Base-by-base conservation (phyloP, 2,797 vertebrate genomes). In the Etheostoma perlongum region DNA sequence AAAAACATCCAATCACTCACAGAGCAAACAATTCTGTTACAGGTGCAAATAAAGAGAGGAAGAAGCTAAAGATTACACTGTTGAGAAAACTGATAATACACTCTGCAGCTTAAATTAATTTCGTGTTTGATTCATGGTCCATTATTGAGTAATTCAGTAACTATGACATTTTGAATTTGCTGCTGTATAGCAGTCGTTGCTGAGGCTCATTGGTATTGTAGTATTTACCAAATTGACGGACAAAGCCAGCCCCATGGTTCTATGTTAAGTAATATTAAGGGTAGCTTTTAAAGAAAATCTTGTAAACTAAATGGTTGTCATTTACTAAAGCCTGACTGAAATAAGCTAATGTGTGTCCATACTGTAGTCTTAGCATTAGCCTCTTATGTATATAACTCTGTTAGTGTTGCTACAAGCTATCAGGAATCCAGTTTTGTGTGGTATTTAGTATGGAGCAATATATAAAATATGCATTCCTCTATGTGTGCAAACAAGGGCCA, bases 391-490 rank as follows among this genome's bases (percentile, higher is more conserved):
- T 72, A 7, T 75, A 7, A 42, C 48, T 48, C 21, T 55, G 67
- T 67, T 46, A 25, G 10, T n/a, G 58, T 54, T 25, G 14, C 10
- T 11, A 40, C 36, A 51, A 65, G 46, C 72, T 14, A 40, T 54
- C 59, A 72, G 65, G 71, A 60, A 66, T 67, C 61, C 54, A 63
- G 63, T 60, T 67, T 30, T 80, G 27, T 62, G 7, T 70, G 69
- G 15, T 67, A 11, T 69, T 76, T 62, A 42, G 7, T 48, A 14
- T 49, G 55, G 25, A 58, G 64, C 11, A 48, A 66, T 62, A 44
- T 68, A 46, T 61, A 12, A 36, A 55, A 11, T 13, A 40, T 74
- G 59, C 72, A 55, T 83, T 72, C 49, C 55, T 72, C 64, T 72
- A 1, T 81, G 47, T 72, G 77, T 80, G 44, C 65, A 55, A 71